Evolutionary conservation across 2,797 vertebrate species (phyloP).

Genomic region (Hemitrygon akajei): DNA sequence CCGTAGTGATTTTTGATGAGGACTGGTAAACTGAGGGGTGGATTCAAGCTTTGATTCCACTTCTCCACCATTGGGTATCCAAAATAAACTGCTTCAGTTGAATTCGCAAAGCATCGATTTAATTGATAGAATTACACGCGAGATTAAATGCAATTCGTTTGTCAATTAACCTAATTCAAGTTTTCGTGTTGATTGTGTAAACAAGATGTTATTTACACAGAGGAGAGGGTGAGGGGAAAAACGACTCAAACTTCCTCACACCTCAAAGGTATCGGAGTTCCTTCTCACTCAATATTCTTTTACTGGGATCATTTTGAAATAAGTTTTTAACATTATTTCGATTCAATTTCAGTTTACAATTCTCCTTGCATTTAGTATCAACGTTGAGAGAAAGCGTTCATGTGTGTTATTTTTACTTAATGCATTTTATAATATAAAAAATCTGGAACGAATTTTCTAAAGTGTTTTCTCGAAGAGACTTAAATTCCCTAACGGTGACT

Average conservation of each 20-base stretch:
- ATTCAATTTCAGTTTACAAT: neutral
- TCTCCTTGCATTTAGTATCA: neutral
- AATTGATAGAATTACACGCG: slow-evolving; percentile 39
- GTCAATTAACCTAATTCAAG: slow-evolving; percentile 36
- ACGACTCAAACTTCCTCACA: neutral
- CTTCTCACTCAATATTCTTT: neutral
- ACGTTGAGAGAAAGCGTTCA: neutral
- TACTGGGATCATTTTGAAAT: neutral
- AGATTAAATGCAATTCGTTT: slow-evolving; percentile 39
- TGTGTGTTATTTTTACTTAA: no score
- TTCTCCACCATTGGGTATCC: neutral
- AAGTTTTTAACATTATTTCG: neutral
- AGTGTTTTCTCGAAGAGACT: neutral
- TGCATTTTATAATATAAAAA: no score
- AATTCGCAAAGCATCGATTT: slow-evolving; percentile 37
- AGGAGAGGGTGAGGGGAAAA: neutral
- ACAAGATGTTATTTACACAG: slow-evolving; percentile 33
- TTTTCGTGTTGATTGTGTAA: slow-evolving; percentile 37
- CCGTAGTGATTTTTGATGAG: slow-evolving; percentile 7
- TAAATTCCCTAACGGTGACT: neutral
- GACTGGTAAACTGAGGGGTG: slow-evolving; percentile 27
- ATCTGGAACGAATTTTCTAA: neutral
- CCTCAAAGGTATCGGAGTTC: neutral
- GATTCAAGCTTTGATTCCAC: neutral
- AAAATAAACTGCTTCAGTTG: slow-evolving; percentile 33